Evolutionary conservation across 2,797 vertebrate species (phyloP).

Genomic region (Carapus acus): DNA sequence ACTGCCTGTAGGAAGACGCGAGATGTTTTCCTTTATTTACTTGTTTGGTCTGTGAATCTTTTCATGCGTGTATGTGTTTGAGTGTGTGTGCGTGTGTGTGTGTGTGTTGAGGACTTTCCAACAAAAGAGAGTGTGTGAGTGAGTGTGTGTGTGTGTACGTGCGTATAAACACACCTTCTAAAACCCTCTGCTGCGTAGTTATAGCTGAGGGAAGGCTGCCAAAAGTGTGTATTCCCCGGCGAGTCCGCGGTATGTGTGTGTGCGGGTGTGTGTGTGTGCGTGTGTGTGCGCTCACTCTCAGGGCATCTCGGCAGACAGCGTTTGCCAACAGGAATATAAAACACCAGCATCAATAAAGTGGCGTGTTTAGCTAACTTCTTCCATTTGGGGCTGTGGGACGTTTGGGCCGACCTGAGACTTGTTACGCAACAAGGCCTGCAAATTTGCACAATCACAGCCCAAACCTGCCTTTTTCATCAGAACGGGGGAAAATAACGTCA

Average conservation of each 20-base stretch:
- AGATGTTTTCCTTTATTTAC: conserved; percentile 21
- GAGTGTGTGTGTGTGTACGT: conserved; percentile 23
- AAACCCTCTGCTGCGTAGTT: conserved; percentile 51
- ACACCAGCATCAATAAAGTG: neutral
- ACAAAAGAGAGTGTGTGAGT: conserved; percentile 15
- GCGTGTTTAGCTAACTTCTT: conserved; percentile 8
- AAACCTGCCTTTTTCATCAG: no score
- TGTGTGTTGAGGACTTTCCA: conserved; percentile 20
- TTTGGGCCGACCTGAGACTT: no score
- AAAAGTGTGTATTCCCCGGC: conserved; percentile 54
- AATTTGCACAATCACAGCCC: no score
- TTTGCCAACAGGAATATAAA: conserved; percentile 7
- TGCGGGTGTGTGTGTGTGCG: conserved; percentile 12
- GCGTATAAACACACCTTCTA: conserved; percentile 44
- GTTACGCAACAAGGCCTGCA: no score
- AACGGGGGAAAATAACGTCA: no score
- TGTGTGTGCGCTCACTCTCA: conserved; percentile 34
- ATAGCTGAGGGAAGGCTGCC: conserved; percentile 51
- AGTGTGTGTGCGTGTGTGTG: conserved; percentile 22
- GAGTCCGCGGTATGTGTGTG: conserved; percentile 42
- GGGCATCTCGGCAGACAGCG: conserved; percentile 42
- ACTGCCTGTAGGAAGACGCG: conserved; percentile 19
- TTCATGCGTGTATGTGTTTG: no score
- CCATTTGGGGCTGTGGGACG: neutral
- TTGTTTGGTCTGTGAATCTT: conserved; percentile 21